Evolutionary conservation across 2,113 vertebrate species (phyloP), one percentile per base, ranked within the genome.

Genomic region (Casuarius casuarius): DNA sequence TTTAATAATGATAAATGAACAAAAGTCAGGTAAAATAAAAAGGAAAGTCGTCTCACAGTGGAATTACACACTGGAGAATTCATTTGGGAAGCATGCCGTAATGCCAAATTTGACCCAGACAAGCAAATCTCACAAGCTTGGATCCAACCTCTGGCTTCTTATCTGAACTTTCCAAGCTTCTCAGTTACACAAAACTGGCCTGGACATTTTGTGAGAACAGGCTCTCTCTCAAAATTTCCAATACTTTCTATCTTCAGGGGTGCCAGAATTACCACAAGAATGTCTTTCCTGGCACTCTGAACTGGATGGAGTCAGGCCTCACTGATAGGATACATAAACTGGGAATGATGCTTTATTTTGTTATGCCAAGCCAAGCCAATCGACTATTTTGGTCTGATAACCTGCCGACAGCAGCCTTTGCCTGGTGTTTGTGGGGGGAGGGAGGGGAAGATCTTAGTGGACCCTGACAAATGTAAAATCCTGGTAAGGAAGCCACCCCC

Each of bases 241-340:
- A 61, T 49, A 46, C 49, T 49, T 93, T 61, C 48, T 91, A 19
- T 66, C 51, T 54, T 67, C 56, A 74, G 29, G 38, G 56, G 72
- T 62, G 67, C 82, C 84, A 93, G 67, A 94, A 83, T 42, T 70
- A 85, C 92, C 90, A 83, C 75, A 95, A 80, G 75, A 92, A 90
- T 71, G 52, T 77, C 66, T 91, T 77, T 90, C 67, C 63, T 54
- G 72, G 92, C 90, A 63, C 4, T 85, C 51, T 22, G 25, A 77
- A 38, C 5, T 51, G 73, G 5, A 40, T 52, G 35, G 56, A 78
- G 59, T 87, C 65, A 87, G 29, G 40, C 18, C 62, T 80, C 75
- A 63, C 33, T 66, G 81, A 66, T 1, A 92, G 42, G 31, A 86
- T 33, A 74, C 8, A 11, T 70, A 74, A 12, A 78, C 3, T 31